A percentile compares a stretch with the other conserved stretches of the same genome.
phyloP scores from a whole-genome alignment of 2,888 invertebrate species.

The Maniola hyperantus region DNA sequence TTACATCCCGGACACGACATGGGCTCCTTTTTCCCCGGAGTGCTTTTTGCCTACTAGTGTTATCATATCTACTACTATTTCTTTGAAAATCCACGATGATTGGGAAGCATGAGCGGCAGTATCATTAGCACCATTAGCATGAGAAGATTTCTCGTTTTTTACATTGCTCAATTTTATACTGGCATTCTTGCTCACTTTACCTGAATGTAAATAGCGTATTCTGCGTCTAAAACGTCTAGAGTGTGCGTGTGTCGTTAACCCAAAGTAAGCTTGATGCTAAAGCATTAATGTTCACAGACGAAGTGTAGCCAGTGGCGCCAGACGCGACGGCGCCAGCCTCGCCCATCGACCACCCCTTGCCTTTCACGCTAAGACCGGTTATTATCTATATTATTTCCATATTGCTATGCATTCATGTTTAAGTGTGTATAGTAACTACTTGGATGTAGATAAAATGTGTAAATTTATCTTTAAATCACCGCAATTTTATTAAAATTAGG shows the following conservation, averaged over 20 bases:
- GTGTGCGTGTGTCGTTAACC: background rate
- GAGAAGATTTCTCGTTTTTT: no score
- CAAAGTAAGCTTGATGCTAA: conserved; percentile 16
- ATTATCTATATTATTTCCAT: conserved; percentile 32
- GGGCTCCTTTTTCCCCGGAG: no score
- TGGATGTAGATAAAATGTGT: conserved; percentile 1
- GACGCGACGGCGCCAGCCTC: conserved; percentile 64
- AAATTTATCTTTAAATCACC: background rate
- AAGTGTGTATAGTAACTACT: background rate
- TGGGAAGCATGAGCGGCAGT: no score
- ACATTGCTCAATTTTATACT: no score
- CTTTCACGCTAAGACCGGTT: conserved; percentile 36
- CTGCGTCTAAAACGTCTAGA: background rate
- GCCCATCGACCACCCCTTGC: conserved; percentile 41
- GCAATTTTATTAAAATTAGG: no score
- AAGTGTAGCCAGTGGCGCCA: conserved; percentile 52
- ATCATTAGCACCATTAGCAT: no score
- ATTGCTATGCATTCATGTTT: conserved; percentile 4
- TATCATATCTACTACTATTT: no score
- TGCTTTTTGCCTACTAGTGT: no score
- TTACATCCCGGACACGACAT: no score
- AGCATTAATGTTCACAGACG: conserved; percentile 36
- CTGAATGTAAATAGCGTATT: no score
- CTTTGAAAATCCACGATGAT: no score
- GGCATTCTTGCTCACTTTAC: no score